phyloP scores from a whole-genome alignment of 2,113 vertebrate species.

The Oxyruncus cristatus region DNA sequence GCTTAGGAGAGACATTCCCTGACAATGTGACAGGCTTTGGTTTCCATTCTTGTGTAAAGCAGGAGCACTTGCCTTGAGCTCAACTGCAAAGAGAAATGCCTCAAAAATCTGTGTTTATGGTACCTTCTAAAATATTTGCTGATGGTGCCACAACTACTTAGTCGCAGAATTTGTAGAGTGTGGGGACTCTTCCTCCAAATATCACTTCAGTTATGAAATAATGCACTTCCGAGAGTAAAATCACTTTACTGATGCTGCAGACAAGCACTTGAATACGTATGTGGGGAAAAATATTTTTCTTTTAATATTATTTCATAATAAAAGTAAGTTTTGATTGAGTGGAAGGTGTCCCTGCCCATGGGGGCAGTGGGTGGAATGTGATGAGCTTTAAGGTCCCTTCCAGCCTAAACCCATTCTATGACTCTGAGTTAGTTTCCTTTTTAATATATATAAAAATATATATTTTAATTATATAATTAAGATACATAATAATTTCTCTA shows the following conservation, averaged over 20 bases:
- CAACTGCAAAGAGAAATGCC: neutral
- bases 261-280: neutral
- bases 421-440: neutral
- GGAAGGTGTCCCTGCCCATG: neutral
- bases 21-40: neutral
- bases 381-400: neutral
- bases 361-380: neutral
- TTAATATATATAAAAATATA: neutral
- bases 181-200: neutral
- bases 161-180: neutral
- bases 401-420: neutral
- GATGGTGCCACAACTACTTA: neutral
- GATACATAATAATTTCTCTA: too few species aligned
- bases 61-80: neutral
- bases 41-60: neutral
- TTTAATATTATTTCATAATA: neutral
- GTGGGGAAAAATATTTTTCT: neutral
- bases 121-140: neutral
- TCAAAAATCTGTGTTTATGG: neutral
- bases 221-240: neutral
- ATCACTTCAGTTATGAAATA: neutral
- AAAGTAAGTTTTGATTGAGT: neutral
- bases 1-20: neutral
- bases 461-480: too few species aligned
- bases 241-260: neutral